Percentiles rank a stretch among this genome's conserved stretches.
phyloP scores from a whole-genome alignment of 2,113 vertebrate genomes.

The Grammatotria lemairii region DNA sequence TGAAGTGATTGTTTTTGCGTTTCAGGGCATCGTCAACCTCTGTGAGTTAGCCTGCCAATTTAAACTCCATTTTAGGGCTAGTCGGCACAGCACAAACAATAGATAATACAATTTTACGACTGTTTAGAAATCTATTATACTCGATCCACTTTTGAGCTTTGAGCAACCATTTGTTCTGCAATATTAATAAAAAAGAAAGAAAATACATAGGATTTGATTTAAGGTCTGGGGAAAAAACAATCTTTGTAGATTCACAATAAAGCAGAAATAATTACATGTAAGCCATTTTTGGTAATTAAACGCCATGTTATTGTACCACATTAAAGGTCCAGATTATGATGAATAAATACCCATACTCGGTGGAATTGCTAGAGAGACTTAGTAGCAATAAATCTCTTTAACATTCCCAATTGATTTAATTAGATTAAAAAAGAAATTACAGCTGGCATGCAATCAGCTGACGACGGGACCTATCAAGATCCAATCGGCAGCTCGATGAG shows the following conservation, averaged over 20 bases:
- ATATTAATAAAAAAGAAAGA: not conserved
- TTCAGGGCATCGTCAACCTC: conserved; percentile 15
- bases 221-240: not conserved
- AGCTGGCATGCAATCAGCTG: conserved; percentile 38
- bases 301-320: not conserved
- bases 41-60: not conserved
- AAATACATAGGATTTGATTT: not conserved
- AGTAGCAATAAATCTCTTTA: conserved; percentile 31
- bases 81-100: not conserved
- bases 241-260: not conserved
- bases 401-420: conserved; percentile 44
- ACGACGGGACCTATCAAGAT: conserved; percentile 38
- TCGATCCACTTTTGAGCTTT: not conserved
- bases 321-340: conserved; percentile 28
- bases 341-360: conserved; percentile 7
- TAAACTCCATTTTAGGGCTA: not conserved
- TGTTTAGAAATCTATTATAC: not conserved
- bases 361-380: conserved; percentile 3
- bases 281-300: not conserved
- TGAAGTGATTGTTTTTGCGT: conserved; percentile 38
- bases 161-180: not conserved
- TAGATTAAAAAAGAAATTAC: conserved; percentile 45
- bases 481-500: conserved; percentile 52
- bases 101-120: not conserved
- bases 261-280: conserved; percentile 10